Conservation (phyloP, 1,140 invertebrate genomes). For the Trichomalopsis sarcophagae region DNA sequence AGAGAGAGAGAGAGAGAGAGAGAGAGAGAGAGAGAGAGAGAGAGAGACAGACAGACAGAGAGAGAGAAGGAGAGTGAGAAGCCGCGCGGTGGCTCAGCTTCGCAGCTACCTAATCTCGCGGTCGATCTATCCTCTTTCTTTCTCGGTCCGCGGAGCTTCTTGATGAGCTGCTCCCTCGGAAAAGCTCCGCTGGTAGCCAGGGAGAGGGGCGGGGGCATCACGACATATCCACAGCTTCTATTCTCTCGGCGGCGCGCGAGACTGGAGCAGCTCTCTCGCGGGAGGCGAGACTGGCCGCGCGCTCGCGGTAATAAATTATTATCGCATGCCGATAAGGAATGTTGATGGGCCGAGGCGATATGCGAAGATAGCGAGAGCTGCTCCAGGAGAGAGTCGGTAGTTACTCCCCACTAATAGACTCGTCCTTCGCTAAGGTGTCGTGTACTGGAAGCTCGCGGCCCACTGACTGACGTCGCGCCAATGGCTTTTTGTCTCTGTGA, state of each 20-base stretch:
- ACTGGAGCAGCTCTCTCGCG: slow-evolving; percentile 54
- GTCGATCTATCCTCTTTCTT: slow-evolving; percentile 52
- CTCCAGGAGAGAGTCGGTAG: slow-evolving; percentile 48
- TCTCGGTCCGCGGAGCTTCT: slow-evolving; percentile 12
- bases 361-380: slow-evolving; percentile 51
- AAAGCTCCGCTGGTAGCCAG: neutral
- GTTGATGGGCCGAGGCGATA: slow-evolving; percentile 67
- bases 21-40: neutral
- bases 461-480: neutral
- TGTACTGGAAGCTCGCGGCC: neutral
- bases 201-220: neutral
- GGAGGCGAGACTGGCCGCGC: neutral
- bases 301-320: slow-evolving; percentile 70
- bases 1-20: neutral
- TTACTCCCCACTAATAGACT: neutral
- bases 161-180: neutral
- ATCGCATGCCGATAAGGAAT: slow-evolving; percentile 70
- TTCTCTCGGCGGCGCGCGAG: slow-evolving; percentile 40
- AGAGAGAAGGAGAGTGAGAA: neutral
- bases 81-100: neutral
- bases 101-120: slow-evolving; percentile 55
- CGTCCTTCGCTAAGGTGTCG: neutral
- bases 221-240: neutral
- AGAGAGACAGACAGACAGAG: neutral
- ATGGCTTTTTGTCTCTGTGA: neutral